These are phyloP conservation scores for Rhopilema esculentum DNA, from an alignment of 30 jellyfish, hydroid and myxozoan genomes.

Conservation along the genomic window DNA sequence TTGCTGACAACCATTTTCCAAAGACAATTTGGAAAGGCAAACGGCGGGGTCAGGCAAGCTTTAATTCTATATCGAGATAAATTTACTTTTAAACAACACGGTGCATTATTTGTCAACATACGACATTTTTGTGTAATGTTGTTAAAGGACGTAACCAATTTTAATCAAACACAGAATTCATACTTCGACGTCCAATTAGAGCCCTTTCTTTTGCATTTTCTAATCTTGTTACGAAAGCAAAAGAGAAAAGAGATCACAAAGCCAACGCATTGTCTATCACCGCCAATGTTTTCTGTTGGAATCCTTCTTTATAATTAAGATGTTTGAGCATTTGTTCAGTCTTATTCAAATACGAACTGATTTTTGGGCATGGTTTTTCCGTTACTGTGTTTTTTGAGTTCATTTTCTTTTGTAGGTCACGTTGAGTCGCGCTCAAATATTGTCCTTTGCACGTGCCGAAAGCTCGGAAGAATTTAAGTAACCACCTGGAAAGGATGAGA, in stretches of 20 bases:
- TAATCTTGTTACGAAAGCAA: slow-evolving; percentile 48
- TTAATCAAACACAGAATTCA: slow-evolving; percentile 5
- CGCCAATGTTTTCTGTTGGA: slow-evolving; percentile 33
- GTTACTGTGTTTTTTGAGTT: slow-evolving; percentile 14
- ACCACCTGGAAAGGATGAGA: slow-evolving; percentile 12
- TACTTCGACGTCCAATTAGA: background rate
- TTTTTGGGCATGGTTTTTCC: slow-evolving; percentile 33
- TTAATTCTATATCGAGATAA: background rate
- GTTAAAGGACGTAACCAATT: slow-evolving; percentile 39
- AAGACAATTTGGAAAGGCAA: background rate
- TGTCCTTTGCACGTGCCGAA: slow-evolving; percentile 44
- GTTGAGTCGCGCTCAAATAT: background rate
- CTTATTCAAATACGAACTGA: slow-evolving; percentile 23
- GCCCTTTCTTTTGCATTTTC: background rate
- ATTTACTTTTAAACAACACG: background rate
- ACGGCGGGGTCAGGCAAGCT: background rate
- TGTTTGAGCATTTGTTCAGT: slow-evolving; percentile 1
- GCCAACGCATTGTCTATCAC: background rate
- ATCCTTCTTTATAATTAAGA: slow-evolving; percentile 22
- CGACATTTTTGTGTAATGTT: background rate
- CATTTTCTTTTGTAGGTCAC: slow-evolving; percentile 12
- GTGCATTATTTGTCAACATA: background rate
- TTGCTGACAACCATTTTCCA: background rate
- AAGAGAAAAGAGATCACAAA: slow-evolving; percentile 17
- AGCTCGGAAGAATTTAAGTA: background rate